Base-by-base conservation (phyloP, 2,888 invertebrate species). In the Troides aeacus region DNA sequence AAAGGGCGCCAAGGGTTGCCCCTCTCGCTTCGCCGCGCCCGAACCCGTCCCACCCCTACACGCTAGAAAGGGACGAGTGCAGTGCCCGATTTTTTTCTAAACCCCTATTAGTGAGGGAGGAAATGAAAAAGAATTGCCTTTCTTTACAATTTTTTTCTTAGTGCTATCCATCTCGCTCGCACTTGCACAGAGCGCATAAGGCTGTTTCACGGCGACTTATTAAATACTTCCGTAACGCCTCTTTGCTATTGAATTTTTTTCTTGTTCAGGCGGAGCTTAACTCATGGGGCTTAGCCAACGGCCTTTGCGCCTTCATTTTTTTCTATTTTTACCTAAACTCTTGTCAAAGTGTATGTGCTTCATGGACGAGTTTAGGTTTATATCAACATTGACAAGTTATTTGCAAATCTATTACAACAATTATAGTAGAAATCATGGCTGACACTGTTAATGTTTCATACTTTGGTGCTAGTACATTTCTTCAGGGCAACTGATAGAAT, bases 51-150 rank as follows among this genome's bases (percentile, higher is more conserved):
- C 88, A 85, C 88, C 90, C 90, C 82, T 80, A 72, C 78, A 81
- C 77, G 92, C 74, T 77, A 87, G 90, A 92, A 81, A 78, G 87
- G 84, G 92, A 92, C 85, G 83, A 85, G 83, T 85, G 87, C 84
- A 81, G 78, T 86, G 80, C 79, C 83, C 84, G 82, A 84, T 86
- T 92, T 91, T 92, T 92, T 92, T 90, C 90, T 91, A 91, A 92
- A 89, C 90, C 84, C 84, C 85, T 87, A 88, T 89, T 87, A 89
- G 88, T 84, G 81, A 88, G 90, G 91, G 92, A 92, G 92, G 91
- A 92, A 91, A 87, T 92, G 90, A 85, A 92, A 91, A 92, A 90
- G 90, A 92, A 92, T 89, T 86, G 83, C 84, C 86, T 90, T 92
- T 92, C 92, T 92, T 91, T 85, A 86, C 86, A 89, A 92, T 92